These are phyloP conservation scores for Chelmon rostratus DNA, from an alignment of 2,797 vertebrate species.

Conservation along the genomic window DNA sequence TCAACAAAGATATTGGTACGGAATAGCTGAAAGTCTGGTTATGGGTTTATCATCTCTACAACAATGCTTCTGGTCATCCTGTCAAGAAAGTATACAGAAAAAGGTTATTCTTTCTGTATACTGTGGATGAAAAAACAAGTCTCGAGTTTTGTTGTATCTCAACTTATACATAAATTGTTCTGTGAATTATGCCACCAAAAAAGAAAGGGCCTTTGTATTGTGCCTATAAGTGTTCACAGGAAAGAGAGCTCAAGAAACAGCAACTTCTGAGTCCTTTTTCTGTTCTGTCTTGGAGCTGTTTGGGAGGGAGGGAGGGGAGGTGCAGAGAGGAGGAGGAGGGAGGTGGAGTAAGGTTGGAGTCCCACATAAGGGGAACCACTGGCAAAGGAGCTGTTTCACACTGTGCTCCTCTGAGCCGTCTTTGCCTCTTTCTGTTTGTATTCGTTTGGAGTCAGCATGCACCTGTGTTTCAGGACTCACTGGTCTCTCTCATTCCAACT, in stretches of 20 bases:
- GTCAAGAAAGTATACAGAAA: conserved; percentile 1
- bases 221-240: conserved; percentile 20
- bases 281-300: conserved; percentile 71
- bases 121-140: not conserved
- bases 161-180: not conserved
- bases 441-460: conserved; percentile 68
- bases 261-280: conserved; percentile 55
- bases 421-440: conserved; percentile 70
- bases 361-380: conserved; percentile 78
- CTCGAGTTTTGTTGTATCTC: not conserved
- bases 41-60: not conserved
- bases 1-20: not conserved
- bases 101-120: not conserved
- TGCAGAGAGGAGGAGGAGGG: conserved; percentile 62
- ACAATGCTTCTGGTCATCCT: not conserved
- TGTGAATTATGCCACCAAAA: conserved; percentile 4
- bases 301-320: conserved; percentile 66
- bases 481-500: conserved; percentile 60
- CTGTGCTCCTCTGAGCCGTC: conserved; percentile 69
- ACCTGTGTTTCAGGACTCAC: conserved; percentile 74
- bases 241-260: conserved; percentile 43
- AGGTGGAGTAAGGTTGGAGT: conserved; percentile 81
- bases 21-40: not conserved
- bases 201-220: conserved; percentile 12
- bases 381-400: conserved; percentile 77